Percentiles rank a stretch among this genome's conserved stretches.
Conservation (phyloP, 1,140 invertebrate species). For the Drosophila nasuta region DNA sequence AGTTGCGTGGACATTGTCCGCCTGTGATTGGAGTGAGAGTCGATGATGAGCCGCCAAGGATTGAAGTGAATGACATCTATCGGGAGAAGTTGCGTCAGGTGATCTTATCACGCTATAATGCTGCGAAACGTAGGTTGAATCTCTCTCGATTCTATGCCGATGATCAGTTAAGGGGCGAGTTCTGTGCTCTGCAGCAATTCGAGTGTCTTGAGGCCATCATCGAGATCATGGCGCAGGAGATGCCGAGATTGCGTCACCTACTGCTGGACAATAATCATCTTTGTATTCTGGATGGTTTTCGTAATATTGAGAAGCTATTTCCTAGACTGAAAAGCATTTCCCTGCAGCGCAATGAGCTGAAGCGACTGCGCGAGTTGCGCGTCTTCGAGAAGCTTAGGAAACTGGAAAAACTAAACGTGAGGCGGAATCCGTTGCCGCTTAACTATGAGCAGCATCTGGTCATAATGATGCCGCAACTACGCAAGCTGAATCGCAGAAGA, state of each 20-base stretch:
- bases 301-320: slow-evolving; percentile 29
- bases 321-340: slow-evolving; percentile 38
- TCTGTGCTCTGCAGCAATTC: slow-evolving; percentile 43
- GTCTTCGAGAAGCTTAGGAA: slow-evolving; percentile 23
- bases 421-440: slow-evolving; percentile 34
- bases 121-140: slow-evolving; percentile 9
- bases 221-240: slow-evolving; percentile 19
- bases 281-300: slow-evolving; percentile 23
- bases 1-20: neutral
- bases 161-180: slow-evolving; percentile 14
- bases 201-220: slow-evolving; percentile 34
- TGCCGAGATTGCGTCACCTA: slow-evolving; percentile 39
- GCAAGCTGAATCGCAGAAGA: slow-evolving; percentile 16
- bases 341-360: slow-evolving; percentile 38
- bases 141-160: slow-evolving; percentile 45
- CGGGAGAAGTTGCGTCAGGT: slow-evolving; percentile 23
- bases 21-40: slow-evolving; percentile 25
- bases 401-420: slow-evolving; percentile 33
- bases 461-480: slow-evolving; percentile 30
- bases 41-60: slow-evolving; percentile 23
- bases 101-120: slow-evolving; percentile 39
- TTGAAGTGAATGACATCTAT: slow-evolving; percentile 15
- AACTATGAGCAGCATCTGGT: slow-evolving; percentile 37
- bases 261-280: slow-evolving; percentile 52
- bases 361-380: slow-evolving; percentile 1